Evolutionary conservation across 2,888 invertebrate genomes (phyloP).

Genomic region (Eupithecia vulgata): DNA sequence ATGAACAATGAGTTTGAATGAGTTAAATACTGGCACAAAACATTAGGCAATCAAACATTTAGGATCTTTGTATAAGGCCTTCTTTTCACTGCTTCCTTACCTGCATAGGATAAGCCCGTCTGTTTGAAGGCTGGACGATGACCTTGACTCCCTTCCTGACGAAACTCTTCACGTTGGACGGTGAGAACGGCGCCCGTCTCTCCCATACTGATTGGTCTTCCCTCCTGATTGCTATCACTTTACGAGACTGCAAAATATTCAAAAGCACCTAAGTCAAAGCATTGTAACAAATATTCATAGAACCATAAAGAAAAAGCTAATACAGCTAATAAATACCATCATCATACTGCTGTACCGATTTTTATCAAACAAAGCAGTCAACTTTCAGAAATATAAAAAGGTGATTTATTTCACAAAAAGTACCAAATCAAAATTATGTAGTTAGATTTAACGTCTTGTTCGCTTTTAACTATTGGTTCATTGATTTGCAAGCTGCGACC

Average conservation of each 20-base stretch:
- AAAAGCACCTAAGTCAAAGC: not conserved
- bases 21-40: too few species aligned
- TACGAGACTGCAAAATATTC: conserved; percentile 78
- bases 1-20: too few species aligned
- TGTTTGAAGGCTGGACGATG: conserved; percentile 98
- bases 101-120: conserved; percentile 99
- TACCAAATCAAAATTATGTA: not conserved
- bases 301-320: not conserved
- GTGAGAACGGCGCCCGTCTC: conserved; percentile 96
- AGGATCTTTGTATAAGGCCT: too few species aligned
- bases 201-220: conserved; percentile 99
- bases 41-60: too few species aligned
- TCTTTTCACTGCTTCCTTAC: conserved; percentile 60
- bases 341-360: not conserved
- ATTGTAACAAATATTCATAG: not conserved
- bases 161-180: conserved; percentile 94
- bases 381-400: not conserved
- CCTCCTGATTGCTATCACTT: conserved; percentile 92
- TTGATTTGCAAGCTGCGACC: not conserved
- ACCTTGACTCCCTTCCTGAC: conserved; percentile 95
- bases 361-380: not conserved
- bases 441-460: too few species aligned
- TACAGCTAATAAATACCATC: not conserved
- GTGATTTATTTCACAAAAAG: too few species aligned
- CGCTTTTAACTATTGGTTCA: not conserved